Evolutionary conservation across 2,797 vertebrate species (phyloP).

Genomic region (Linurgus olivaceus): DNA sequence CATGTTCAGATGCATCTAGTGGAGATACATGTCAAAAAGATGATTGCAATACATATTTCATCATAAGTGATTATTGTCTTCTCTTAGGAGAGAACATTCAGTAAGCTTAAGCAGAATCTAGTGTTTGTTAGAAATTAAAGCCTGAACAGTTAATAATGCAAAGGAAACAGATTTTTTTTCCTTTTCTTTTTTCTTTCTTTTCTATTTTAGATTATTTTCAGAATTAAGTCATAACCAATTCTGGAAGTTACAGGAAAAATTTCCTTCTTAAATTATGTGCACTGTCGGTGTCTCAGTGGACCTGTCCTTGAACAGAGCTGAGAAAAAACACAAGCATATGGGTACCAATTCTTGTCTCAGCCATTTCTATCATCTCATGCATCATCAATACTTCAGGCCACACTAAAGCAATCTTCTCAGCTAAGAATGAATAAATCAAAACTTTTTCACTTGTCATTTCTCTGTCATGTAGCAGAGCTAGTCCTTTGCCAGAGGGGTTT

Average conservation of each 20-base stretch:
- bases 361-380: not conserved
- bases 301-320: not conserved
- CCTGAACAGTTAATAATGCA: not conserved
- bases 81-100: not conserved
- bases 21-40: not conserved
- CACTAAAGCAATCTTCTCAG: not conserved
- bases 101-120: not conserved
- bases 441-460: not conserved
- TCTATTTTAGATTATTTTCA: not conserved
- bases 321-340: not conserved
- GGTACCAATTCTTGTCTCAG: not conserved
- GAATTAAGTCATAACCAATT: not conserved
- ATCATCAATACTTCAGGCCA: not conserved
- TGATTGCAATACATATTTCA: not conserved
- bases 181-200: rapidly evolving
- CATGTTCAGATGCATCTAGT: not conserved
- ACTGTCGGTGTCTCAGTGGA: not conserved
- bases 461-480: not conserved
- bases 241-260: not conserved
- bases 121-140: not conserved
- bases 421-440: not conserved
- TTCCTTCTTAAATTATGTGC: not conserved
- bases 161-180: not conserved
- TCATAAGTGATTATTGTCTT: not conserved
- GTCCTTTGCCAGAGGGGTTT: not conserved